Evolutionary conservation across 2,888 invertebrate genomes (phyloP), one percentile per base, ranked within the genome.

Genomic region (Fragum sueziense): DNA sequence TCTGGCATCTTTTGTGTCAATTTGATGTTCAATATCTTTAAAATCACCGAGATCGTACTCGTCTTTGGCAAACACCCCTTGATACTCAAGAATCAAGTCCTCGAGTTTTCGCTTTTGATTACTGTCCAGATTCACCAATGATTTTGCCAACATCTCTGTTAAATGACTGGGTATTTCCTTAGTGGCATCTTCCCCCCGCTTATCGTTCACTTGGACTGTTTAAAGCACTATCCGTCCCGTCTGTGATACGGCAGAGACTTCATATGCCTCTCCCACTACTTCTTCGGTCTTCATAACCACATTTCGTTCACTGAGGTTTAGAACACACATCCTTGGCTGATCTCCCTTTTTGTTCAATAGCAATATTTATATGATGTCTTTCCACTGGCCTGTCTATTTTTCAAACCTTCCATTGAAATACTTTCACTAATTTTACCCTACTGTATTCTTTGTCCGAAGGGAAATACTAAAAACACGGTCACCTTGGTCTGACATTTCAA

Each of bases 1-100:
- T 31, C 62, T 33, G 0, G 77, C 76, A n/a, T 22, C n/a, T n/a
- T n/a, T n/a, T n/a, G 74, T 81, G 34, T 79, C 71, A 33, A 84
- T 84, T 22, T 20, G 52, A 20, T 52, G 22, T 22, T 52, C 52
- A n/a, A 52, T 52, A 37, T 37, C 37, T 14, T 37, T 37, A 37
- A 37, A 37, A 37, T 37, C n/a, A n/a, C n/a, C n/a, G n/a, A n/a
- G n/a, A n/a, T n/a, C n/a, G n/a, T n/a, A n/a, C n/a, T n/a, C n/a
- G 37, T 52, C 25, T 20, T 57, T 47, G 0, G 75, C 70, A 22
- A 82, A 82, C 0, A 76, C 67, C 34, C 76, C 79, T 34, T 37
- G 41, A 69, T 54, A 82, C 14, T 79, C 70, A 17, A 61, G 51
- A 4, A 80, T 9, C 7, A 80, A 59, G 7, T 62, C 22, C 6